Percentiles rank a stretch among this genome's conserved stretches.
phyloP scores from a whole-genome alignment of 2,797 vertebrate genomes.

The Macrochelys suwanniensis region DNA sequence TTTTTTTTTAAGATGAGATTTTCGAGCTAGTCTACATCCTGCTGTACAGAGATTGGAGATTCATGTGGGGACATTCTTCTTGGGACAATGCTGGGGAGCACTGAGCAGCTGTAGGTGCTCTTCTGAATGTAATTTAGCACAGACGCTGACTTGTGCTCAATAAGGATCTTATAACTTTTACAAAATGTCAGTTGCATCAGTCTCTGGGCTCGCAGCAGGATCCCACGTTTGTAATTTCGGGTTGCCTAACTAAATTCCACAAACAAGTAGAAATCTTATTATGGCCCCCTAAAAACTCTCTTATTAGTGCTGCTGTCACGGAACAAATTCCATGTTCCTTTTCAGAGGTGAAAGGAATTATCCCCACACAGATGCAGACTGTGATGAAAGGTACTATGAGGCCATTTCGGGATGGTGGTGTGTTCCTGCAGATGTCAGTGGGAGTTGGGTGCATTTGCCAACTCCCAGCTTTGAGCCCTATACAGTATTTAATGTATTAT shows the following conservation, averaged over 20 bases:
- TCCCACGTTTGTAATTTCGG: not conserved
- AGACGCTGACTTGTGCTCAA: not conserved
- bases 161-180: not conserved
- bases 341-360: conserved; percentile 16
- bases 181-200: not conserved
- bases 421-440: not conserved
- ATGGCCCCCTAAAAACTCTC: not conserved
- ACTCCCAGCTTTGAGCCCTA: not conserved
- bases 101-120: not conserved
- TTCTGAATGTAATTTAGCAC: not conserved
- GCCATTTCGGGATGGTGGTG: not conserved
- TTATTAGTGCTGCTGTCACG: not conserved
- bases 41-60: not conserved
- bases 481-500: not conserved
- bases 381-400: not conserved
- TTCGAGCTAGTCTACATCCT: not conserved
- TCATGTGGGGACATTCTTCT: not conserved
- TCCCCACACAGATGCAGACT: not conserved
- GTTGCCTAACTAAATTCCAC: not conserved
- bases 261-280: not conserved
- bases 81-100: not conserved
- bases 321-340: not conserved
- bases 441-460: not conserved
- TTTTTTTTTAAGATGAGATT: not conserved
- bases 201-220: not conserved